These are phyloP conservation scores for Xestia xanthographa DNA, from an alignment of 2,888 invertebrate genomes.

Conservation along the genomic window DNA sequence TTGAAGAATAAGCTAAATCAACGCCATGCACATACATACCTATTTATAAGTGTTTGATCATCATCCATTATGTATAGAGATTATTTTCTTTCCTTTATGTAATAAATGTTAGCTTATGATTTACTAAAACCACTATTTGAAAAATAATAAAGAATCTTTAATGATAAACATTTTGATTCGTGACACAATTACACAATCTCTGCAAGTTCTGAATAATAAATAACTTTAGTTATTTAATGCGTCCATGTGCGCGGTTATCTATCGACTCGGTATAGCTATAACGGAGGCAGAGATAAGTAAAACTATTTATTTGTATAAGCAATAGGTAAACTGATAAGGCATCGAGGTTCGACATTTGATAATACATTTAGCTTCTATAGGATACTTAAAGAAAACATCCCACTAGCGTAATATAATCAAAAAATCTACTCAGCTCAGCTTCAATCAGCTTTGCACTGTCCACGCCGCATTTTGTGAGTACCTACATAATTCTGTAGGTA, in stretches of 20 bases:
- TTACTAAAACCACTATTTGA: background rate
- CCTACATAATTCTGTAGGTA: background rate
- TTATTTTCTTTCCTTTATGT: background rate
- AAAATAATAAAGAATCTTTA: background rate
- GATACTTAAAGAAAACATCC: conserved; percentile 1
- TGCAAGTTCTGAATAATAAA: conserved; percentile 26
- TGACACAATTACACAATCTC: conserved; percentile 27
- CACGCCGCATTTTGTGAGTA: background rate
- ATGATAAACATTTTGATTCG: conserved; percentile 12
- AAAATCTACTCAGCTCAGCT: background rate
- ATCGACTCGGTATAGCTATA: conserved; percentile 53
- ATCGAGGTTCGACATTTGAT: conserved; percentile 51
- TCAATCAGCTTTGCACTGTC: too few relatives aligned
- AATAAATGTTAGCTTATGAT: background rate
- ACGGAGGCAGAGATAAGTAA: conserved; percentile 63
- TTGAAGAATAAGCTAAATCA: background rate
- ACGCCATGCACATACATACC: conserved; percentile 40
- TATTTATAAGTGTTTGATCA: conserved; percentile 46
- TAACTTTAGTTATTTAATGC: conserved; percentile 32
- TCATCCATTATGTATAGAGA: conserved; percentile 45
- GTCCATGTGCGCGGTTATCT: conserved; percentile 64
- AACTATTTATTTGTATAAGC: conserved; percentile 61
- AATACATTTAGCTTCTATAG: conserved; percentile 21
- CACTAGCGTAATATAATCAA: background rate
- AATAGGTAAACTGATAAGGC: conserved; percentile 57